Percentiles rank a stretch among this genome's conserved stretches.
Conservation (phyloP, 2,113 vertebrate genomes). For the Tichodroma muraria region DNA sequence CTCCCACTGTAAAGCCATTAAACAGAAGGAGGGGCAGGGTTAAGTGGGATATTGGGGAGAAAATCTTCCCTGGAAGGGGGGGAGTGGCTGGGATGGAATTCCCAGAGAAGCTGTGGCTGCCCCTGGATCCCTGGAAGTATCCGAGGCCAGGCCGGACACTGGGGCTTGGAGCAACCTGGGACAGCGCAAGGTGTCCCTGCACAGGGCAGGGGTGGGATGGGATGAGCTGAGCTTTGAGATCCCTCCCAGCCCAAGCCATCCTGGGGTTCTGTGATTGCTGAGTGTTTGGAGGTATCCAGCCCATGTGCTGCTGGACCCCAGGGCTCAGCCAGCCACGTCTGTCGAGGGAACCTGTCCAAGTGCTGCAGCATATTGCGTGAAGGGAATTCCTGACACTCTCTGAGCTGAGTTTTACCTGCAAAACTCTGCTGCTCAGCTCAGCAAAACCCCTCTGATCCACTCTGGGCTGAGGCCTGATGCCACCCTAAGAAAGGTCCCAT, state of each 20-base stretch:
- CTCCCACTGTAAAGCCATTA: background rate
- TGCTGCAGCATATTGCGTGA: fast-evolving
- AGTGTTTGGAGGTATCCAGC: background rate
- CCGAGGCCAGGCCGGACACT: background rate
- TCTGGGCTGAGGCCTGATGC: background rate
- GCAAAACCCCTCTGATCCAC: background rate
- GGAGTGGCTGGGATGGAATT: background rate
- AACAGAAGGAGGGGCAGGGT: background rate
- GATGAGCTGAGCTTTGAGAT: background rate
- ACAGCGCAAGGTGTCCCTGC: background rate
- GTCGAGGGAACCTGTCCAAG: background rate
- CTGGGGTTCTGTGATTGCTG: background rate
- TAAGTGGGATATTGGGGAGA: background rate
- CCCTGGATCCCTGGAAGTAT: background rate
- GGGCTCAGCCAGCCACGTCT: fast-evolving
- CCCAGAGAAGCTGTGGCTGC: background rate
- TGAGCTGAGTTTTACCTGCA: background rate
- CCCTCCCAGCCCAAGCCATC: too few species aligned
- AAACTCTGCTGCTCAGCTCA: background rate
- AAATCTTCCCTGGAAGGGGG: background rate
- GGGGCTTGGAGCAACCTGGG: background rate
- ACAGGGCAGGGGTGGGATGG: background rate
- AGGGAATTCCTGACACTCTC: background rate
- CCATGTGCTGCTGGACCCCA: background rate
- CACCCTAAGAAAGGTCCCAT: background rate